Conservation (phyloP, 2,113 vertebrate species). For the Bombycilla garrulus region DNA sequence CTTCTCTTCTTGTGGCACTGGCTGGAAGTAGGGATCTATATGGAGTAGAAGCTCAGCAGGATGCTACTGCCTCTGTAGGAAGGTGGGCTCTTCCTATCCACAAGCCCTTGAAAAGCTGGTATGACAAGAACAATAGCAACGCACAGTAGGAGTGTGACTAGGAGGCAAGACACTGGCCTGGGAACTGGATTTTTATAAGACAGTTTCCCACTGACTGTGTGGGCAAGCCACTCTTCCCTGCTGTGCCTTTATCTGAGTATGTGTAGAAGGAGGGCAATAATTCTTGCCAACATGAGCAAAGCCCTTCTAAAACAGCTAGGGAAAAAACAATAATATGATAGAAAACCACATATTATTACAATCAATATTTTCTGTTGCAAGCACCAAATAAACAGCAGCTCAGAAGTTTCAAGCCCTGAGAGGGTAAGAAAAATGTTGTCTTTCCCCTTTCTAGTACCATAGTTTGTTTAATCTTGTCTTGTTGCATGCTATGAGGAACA, state of each 20-base stretch:
- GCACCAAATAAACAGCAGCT: conserved; percentile 11
- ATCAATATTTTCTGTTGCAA: conserved; percentile 37
- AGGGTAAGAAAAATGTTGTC: conserved; percentile 38
- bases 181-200: not conserved
- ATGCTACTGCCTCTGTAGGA: not conserved
- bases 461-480: conserved; percentile 50
- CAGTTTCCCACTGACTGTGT: not conserved
- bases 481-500: conserved; percentile 4
- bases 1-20: not conserved
- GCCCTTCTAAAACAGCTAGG: not conserved
- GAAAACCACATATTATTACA: not conserved
- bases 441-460: not conserved
- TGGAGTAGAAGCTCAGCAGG: not conserved
- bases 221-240: not conserved
- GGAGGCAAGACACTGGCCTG: not conserved
- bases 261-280: not conserved
- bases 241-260: not conserved
- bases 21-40: not conserved
- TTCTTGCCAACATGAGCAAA: not conserved
- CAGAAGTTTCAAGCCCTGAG: conserved; percentile 15
- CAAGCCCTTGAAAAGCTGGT: not conserved
- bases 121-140: not conserved
- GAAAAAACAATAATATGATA: not conserved
- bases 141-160: not conserved
- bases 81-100: not conserved